phyloP scores from a whole-genome alignment of 1,140 invertebrate genomes.

The Brachystomella parvula region DNA sequence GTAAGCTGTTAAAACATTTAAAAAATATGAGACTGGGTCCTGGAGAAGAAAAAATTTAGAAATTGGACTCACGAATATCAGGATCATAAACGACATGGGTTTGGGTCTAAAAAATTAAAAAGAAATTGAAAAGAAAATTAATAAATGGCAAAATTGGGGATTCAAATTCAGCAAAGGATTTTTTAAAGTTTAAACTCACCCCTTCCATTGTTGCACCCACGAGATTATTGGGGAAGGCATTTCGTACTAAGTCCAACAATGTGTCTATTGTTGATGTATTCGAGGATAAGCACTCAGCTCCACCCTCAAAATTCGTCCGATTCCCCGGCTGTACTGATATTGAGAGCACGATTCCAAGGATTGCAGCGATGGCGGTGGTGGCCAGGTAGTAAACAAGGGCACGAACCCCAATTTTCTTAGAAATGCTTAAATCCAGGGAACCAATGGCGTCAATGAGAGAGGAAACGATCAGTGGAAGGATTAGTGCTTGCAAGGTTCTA shows the following conservation, averaged over 20 bases:
- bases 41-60: not conserved
- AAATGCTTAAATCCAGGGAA: conserved; percentile 52
- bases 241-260: conserved; percentile 63
- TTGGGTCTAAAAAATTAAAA: conserved; percentile 5
- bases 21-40: not conserved
- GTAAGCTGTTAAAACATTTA: not conserved
- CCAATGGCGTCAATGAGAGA: conserved; percentile 53
- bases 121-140: not conserved
- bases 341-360: conserved; percentile 63
- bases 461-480: conserved; percentile 56
- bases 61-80: not conserved
- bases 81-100: not conserved
- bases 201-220: conserved; percentile 59
- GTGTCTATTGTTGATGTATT: conserved; percentile 52
- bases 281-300: conserved; percentile 39
- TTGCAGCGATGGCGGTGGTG: conserved; percentile 63
- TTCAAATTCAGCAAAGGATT: not conserved
- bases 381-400: conserved; percentile 66
- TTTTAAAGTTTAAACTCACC: conserved; percentile 9
- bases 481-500: conserved; percentile 54
- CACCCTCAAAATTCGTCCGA: conserved; percentile 36
- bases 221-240: conserved; percentile 85
- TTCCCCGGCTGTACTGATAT: conserved; percentile 59
- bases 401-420: conserved; percentile 55
- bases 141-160: not conserved